These are phyloP conservation scores for Podiceps cristatus DNA, from an alignment of 2,113 vertebrate species.

Conservation along the genomic window DNA sequence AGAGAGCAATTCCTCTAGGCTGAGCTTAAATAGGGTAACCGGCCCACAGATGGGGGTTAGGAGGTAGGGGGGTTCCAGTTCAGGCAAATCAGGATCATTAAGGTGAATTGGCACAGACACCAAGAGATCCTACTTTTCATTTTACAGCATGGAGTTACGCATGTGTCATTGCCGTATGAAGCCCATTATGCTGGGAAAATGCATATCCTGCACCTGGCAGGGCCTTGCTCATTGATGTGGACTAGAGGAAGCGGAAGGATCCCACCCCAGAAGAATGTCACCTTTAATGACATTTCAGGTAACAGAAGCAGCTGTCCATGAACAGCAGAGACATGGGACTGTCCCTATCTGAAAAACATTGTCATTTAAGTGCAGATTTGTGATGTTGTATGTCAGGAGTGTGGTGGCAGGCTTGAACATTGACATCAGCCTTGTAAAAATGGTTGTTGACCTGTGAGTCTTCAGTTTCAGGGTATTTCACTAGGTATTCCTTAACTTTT, in stretches of 20 bases:
- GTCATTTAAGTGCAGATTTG: not conserved
- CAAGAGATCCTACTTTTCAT: not conserved
- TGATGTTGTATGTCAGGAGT: not conserved
- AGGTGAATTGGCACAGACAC: not conserved
- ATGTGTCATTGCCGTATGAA: rapidly evolving
- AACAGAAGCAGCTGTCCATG: not conserved
- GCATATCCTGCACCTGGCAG: not conserved
- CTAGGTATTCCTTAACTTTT: not conserved
- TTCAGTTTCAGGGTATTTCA: not conserved
- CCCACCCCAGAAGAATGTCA: not conserved
- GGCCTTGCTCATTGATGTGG: no score
- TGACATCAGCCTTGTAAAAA: not conserved
- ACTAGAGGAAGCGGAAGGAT: not conserved
- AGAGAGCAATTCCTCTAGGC: rapidly evolving
- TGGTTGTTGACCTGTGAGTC: not conserved
- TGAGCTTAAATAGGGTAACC: not conserved
- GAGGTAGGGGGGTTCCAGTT: not conserved
- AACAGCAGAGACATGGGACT: not conserved
- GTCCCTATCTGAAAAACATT: not conserved
- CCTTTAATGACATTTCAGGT: not conserved
- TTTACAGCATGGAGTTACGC: not conserved
- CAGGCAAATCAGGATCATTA: not conserved
- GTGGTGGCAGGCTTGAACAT: not conserved
- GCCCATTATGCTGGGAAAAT: rapidly evolving
- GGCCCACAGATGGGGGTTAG: not conserved